Evolutionary conservation across 2,888 invertebrate genomes (phyloP).

Genomic region (Apamea monoglypha): DNA sequence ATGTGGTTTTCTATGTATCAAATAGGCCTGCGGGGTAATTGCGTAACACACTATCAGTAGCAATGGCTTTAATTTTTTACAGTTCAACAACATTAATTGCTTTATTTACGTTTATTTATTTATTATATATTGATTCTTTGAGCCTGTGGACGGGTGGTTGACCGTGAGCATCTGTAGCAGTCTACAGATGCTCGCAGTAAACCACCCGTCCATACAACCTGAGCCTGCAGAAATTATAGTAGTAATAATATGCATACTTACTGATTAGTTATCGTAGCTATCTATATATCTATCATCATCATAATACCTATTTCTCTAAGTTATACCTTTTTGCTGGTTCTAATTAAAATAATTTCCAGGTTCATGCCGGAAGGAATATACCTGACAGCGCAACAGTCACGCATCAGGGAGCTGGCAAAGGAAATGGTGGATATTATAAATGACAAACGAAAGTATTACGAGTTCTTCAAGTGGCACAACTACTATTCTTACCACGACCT

Average conservation of each 20-base stretch:
- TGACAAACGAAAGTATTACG: constrained; percentile 65
- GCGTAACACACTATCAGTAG: too few relatives aligned
- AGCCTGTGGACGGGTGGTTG: too few relatives aligned
- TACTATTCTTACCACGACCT: constrained; percentile 70
- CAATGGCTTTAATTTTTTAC: too few relatives aligned
- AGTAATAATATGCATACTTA: neutral
- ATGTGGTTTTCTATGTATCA: neutral
- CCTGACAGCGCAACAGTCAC: constrained; percentile 55
- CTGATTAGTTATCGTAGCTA: neutral
- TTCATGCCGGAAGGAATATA: constrained; percentile 72
- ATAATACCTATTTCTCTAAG: neutral
- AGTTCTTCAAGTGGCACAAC: constrained; percentile 74
- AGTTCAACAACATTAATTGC: too few relatives aligned
- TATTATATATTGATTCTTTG: too few relatives aligned
- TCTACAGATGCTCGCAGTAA: neutral
- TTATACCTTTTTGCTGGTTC: neutral
- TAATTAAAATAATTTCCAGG: constrained; percentile 48
- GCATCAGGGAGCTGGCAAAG: constrained; percentile 50
- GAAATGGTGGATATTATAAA: constrained; percentile 69
- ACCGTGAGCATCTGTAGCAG: too few relatives aligned
- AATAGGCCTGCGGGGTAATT: neutral
- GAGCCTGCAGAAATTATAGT: neutral
- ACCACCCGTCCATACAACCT: neutral
- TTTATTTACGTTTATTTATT: too few relatives aligned
- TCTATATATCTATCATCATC: too few relatives aligned